phyloP scores from a whole-genome alignment of 2,797 vertebrate species.

The Triplophysa yarkandensis region DNA sequence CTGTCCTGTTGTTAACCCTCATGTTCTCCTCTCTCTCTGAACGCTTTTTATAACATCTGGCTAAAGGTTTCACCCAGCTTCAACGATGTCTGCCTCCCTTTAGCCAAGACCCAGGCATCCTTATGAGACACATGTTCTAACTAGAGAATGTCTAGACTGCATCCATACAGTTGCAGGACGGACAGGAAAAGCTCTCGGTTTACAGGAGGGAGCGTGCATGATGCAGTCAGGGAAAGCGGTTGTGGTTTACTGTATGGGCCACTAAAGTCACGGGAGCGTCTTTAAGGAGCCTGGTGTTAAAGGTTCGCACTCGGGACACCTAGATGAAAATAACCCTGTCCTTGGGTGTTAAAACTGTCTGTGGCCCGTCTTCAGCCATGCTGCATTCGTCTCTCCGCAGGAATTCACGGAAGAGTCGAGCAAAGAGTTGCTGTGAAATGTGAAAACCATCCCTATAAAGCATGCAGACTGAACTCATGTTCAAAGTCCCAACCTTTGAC shows the following conservation, averaged over 20 bases:
- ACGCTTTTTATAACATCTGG: conserved; percentile 53
- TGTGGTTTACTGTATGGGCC: conserved; percentile 44
- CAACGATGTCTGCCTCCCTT: conserved; percentile 28
- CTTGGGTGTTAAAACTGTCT: conserved; percentile 1
- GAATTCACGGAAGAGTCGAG: conserved; percentile 10
- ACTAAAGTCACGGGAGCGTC: conserved; percentile 44
- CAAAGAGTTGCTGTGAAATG: conserved; percentile 20
- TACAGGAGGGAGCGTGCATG: conserved; percentile 40
- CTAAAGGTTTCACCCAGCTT: conserved; percentile 3
- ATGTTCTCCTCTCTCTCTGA: conserved; percentile 44
- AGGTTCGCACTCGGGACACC: conserved; percentile 12
- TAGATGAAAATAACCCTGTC: conserved; percentile 1
- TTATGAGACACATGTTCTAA: conserved; percentile 37
- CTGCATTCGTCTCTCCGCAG: conserved; percentile 14
- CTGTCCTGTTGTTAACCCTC: conserved; percentile 24
- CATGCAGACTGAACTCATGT: conserved; percentile 48
- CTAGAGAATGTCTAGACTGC: conserved; percentile 54
- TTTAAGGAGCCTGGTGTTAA: conserved; percentile 27
- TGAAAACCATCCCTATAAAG: conserved; percentile 42
- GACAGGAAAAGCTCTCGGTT: conserved; percentile 49
- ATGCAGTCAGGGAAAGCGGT: conserved; percentile 39
- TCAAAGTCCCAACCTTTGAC: conserved; percentile 49
- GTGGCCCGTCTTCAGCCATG: conserved; percentile 10
- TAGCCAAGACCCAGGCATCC: conserved; percentile 14
- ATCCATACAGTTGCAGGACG: conserved; percentile 50